Evolutionary conservation across 2,797 vertebrate genomes (phyloP).

Genomic region (Falco naumanni): DNA sequence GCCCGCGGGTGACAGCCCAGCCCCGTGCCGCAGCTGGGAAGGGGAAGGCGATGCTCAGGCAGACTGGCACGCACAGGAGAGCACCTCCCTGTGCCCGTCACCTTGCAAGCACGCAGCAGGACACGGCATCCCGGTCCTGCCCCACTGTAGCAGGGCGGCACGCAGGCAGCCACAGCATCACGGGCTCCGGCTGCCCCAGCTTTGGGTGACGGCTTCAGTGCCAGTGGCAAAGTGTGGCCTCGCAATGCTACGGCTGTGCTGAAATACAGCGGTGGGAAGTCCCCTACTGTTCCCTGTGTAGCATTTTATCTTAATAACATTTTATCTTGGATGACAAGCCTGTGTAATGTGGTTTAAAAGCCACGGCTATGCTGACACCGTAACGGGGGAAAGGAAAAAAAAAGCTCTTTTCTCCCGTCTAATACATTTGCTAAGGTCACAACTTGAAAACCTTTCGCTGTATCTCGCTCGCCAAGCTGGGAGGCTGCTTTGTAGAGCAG

Average conservation of each 20-base stretch:
- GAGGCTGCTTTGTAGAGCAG: constrained; percentile 29
- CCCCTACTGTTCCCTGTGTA: constrained; percentile 66
- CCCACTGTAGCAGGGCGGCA: not conserved
- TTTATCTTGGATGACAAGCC: constrained; percentile 81
- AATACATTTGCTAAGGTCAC: constrained; percentile 57
- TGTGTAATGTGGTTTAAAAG: constrained; percentile 80
- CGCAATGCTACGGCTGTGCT: constrained; percentile 20
- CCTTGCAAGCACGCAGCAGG: rapidly evolving
- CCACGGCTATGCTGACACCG: constrained; percentile 60
- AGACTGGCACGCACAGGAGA: not conserved
- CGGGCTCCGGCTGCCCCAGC: not conserved
- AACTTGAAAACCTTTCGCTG: constrained; percentile 15
- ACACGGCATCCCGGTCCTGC: rapidly evolving
- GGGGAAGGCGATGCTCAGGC: not conserved
- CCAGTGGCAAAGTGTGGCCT: not conserved
- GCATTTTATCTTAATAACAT: constrained; percentile 84
- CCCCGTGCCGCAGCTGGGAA: not conserved
- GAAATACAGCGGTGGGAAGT: constrained; percentile 72
- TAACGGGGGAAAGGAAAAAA: constrained; percentile 6
- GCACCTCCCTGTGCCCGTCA: not conserved
- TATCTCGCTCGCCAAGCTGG: constrained; percentile 1
- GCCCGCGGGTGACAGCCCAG: not conserved
- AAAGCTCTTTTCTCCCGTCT: constrained; percentile 16
- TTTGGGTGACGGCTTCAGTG: rapidly evolving
- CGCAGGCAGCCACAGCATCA: not conserved